These are phyloP conservation scores for Arizona elegans DNA, from an alignment of 2,113 vertebrate genomes.

Conservation along the genomic window DNA sequence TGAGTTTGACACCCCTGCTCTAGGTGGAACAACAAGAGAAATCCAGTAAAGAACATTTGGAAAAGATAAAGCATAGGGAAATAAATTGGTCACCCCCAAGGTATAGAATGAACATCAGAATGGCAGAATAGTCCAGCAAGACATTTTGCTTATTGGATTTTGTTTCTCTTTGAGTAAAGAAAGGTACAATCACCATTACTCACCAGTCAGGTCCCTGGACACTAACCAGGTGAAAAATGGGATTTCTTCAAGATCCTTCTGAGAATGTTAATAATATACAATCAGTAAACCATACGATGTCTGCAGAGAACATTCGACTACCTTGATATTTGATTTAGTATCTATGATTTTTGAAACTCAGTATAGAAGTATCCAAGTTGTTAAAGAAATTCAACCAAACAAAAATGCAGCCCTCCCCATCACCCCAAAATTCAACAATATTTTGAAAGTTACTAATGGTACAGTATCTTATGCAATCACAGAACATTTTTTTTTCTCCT, in stretches of 20 bases:
- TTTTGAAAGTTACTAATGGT: background rate
- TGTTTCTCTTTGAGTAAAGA: background rate
- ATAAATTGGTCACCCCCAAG: background rate
- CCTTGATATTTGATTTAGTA: conserved; percentile 52
- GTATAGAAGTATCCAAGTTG: conserved; percentile 17
- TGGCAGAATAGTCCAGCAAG: background rate
- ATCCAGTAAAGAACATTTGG: background rate
- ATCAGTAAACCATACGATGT: conserved; percentile 39
- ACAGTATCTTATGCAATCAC: background rate
- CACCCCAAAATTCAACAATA: background rate
- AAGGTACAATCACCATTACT: background rate
- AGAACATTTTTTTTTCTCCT: background rate
- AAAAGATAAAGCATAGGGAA: background rate
- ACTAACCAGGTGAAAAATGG: background rate
- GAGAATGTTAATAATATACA: conserved; percentile 25
- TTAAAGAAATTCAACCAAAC: conserved; percentile 43
- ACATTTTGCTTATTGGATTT: background rate
- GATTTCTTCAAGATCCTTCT: conserved; percentile 20
- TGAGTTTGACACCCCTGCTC: no score
- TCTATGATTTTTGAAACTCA: conserved; percentile 54
- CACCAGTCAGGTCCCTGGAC: background rate
- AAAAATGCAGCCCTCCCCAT: conserved; percentile 27
- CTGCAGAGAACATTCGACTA: conserved; percentile 32
- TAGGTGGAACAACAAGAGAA: background rate
- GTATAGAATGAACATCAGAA: background rate